Base-by-base conservation (phyloP, 2,797 vertebrate genomes). In the Neosalanx taihuensis region DNA sequence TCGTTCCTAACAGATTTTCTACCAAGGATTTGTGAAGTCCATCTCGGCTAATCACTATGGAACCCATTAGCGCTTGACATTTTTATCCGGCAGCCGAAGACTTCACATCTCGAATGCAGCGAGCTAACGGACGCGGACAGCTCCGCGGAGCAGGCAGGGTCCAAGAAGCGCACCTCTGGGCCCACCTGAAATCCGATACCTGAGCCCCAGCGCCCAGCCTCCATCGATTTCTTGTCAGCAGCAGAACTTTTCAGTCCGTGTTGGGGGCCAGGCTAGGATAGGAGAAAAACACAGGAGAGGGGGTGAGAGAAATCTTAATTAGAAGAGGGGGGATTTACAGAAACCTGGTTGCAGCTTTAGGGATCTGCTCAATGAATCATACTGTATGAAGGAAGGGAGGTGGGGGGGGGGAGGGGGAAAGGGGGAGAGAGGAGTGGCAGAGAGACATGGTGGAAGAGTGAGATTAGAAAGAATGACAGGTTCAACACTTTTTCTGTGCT, bases 1-100 rank as follows among this genome's bases (percentile, higher is more conserved):
- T 89, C 74, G 86, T 82, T 90, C 77, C 86, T 85, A 90, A 89
- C 90, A 89, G 75, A 72, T 89, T 90, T 91, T 87, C 89, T 90
- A 76, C 80, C 75, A 80, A 87, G 91, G 90, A 88, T 92, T 89
- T 91, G 85, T 83, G 81, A 86, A 87, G 87, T 89, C 86, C 86
- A 87, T 90, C 87, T 87, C 80, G 18, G 80, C 86, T 92, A 93
- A 93, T 92, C 92, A 90, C 93, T 92, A 86, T 87, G 91, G 92
- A 93, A 88, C 91, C 90, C 90, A 94, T 94, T 93, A 94, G 92
- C 26, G 83, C 83, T 86, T 92, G 90, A 91, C 91, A 89, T 91
- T 90, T 92, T 92, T 91, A 93, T 93, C 92, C 89, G 75, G 58
- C 87, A 89, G 89, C 88, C 89, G 83, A 91, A 88, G 82, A 83